Conservation (phyloP, 2,113 vertebrate species). For the Ameiurus melas region DNA sequence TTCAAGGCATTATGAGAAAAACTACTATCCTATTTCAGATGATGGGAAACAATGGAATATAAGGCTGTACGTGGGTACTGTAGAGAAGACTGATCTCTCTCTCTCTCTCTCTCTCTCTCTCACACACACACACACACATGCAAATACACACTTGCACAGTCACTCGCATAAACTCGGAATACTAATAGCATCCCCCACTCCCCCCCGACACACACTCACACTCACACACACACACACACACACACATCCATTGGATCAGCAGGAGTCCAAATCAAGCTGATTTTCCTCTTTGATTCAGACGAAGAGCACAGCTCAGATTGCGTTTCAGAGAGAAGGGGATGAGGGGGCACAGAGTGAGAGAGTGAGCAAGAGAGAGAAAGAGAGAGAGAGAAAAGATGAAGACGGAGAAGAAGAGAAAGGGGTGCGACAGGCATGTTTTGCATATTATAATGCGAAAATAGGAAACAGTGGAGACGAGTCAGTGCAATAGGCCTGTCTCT, state of each 20-base stretch:
- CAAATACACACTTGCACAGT: constrained; percentile 50
- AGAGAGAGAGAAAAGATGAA: constrained; percentile 65
- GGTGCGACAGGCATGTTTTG: constrained; percentile 76
- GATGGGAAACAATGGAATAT: constrained; percentile 47
- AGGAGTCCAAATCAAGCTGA: constrained; percentile 90
- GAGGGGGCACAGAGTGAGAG: constrained; percentile 72
- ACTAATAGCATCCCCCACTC: constrained; percentile 13
- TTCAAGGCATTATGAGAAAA: constrained; percentile 43
- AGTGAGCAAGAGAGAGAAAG: constrained; percentile 55
- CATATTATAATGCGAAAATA: constrained; percentile 82
- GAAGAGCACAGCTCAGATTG: constrained; percentile 80
- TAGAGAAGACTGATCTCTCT: constrained; percentile 22
- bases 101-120: constrained; percentile 11
- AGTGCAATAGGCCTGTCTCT: constrained; percentile 55
- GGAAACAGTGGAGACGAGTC: constrained; percentile 56
- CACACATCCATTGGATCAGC: constrained; percentile 72
- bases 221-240: constrained; percentile 26
- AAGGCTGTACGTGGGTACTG: constrained; percentile 33
- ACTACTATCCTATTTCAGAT: constrained; percentile 49
- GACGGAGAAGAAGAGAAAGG: constrained; percentile 6
- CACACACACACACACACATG: constrained; percentile 30
- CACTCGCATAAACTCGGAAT: constrained; percentile 46
- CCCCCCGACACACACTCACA: constrained; percentile 12
- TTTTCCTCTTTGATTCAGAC: constrained; percentile 91
- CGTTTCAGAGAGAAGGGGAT: constrained; percentile 85